These are phyloP conservation scores for Phalacrocorax aristotelis DNA, from an alignment of 2,113 vertebrate genomes.

Conservation along the genomic window DNA sequence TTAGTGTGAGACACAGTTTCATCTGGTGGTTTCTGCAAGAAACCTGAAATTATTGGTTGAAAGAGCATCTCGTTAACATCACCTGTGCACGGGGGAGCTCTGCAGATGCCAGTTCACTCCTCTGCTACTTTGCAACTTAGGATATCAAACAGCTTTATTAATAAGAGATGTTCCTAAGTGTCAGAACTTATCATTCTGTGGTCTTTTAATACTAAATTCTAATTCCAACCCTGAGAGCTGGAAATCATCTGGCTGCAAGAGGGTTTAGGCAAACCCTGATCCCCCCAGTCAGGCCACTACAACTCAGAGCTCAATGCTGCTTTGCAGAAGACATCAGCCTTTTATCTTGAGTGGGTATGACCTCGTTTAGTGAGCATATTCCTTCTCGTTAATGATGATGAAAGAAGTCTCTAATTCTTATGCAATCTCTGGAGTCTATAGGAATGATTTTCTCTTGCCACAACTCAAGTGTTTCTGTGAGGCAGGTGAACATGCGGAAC, in stretches of 20 bases:
- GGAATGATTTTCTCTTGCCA: fast-evolving
- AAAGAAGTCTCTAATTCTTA: not conserved
- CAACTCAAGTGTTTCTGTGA: not conserved
- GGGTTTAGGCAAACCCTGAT: not conserved
- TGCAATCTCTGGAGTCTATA: not conserved
- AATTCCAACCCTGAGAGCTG: not conserved
- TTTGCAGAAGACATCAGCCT: not conserved
- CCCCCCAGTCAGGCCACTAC: not conserved
- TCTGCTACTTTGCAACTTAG: not conserved
- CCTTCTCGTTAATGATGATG: not conserved
- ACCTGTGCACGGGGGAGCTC: too few relatives aligned
- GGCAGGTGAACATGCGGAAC: too few relatives aligned
- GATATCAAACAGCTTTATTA: not conserved
- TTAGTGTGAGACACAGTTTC: not conserved
- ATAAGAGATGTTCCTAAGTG: not conserved
- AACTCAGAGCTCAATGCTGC: not conserved
- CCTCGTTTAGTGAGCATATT: not conserved
- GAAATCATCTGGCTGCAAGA: not conserved
- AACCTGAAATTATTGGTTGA: not conserved
- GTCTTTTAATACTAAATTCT: not conserved
- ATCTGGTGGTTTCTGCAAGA: not conserved
- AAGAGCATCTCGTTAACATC: not conserved
- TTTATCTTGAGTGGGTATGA: not conserved
- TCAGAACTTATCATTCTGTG: not conserved
- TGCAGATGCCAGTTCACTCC: not conserved